Percentiles rank a stretch among this genome's conserved stretches.
Conservation (phyloP, 2,888 invertebrate genomes). For the Spisula subtruncata region DNA sequence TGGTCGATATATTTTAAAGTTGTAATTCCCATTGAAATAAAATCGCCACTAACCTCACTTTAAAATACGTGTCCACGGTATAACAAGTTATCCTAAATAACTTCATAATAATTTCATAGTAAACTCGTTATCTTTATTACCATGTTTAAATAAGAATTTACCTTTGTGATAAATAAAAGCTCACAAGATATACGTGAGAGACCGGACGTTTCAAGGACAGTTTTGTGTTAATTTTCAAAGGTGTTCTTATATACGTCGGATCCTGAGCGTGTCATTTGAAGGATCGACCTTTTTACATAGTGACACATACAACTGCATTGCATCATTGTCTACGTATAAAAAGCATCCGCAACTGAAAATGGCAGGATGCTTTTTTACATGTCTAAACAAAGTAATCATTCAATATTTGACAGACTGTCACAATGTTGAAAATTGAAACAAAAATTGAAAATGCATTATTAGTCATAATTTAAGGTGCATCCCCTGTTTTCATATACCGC, state of each 20-base stretch:
- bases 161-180: not conserved
- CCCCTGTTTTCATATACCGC: not conserved
- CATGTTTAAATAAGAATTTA: constrained; percentile 21
- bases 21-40: not conserved
- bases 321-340: not conserved
- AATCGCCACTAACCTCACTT: not conserved
- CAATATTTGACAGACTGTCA: not conserved
- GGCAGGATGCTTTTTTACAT: not conserved
- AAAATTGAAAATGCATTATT: not conserved
- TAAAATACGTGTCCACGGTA: not conserved
- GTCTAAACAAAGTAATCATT: not conserved
- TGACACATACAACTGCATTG: not conserved
- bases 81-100: not conserved
- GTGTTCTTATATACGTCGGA: not conserved
- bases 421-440: not conserved
- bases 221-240: not conserved
- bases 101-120: not conserved
- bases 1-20: not conserved
- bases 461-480: not conserved
- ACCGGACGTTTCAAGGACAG: not conserved
- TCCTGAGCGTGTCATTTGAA: constrained; percentile 1
- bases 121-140: not conserved
- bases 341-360: not conserved
- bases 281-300: not conserved
- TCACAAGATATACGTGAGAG: not conserved